Evolutionary conservation across 2,888 invertebrate genomes (phyloP).

Genomic region (Pristionchus japonicus): DNA sequence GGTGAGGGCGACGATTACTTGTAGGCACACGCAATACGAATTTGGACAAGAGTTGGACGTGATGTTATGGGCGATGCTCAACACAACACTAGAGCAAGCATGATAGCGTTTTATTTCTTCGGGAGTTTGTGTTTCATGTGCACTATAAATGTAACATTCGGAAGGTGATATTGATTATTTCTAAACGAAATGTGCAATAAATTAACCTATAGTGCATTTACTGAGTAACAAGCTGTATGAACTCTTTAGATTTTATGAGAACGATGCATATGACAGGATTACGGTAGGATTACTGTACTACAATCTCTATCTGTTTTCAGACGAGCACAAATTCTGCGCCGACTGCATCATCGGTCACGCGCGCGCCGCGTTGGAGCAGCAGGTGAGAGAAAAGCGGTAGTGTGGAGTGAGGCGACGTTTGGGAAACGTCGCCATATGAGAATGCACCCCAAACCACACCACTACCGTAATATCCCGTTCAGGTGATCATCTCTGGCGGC

Average conservation of each 20-base stretch:
- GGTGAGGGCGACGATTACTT: background rate
- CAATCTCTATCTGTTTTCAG: background rate
- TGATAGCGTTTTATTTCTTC: too few species aligned
- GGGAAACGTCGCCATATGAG: background rate
- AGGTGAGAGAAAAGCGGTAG: background rate
- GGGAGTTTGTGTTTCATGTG: too few species aligned
- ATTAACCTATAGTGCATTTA: too few species aligned
- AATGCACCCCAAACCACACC: background rate
- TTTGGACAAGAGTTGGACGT: background rate
- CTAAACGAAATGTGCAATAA: too few species aligned
- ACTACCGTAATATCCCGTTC: background rate
- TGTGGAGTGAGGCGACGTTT: background rate
- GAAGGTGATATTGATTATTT: too few species aligned
- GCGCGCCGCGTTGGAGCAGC: slow-evolving; percentile 33
- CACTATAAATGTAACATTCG: too few species aligned
- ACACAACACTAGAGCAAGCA: too few species aligned
- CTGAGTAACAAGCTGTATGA: too few species aligned
- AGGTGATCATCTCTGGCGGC: slow-evolving; percentile 31
- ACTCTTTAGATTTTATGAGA: too few species aligned
- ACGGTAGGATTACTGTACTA: too few species aligned
- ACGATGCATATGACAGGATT: too few species aligned
- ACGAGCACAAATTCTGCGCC: slow-evolving; percentile 42
- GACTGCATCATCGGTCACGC: slow-evolving; percentile 46
- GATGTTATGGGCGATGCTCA: background rate
- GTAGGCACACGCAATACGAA: background rate